Evolutionary conservation across 2,888 invertebrate species (phyloP), one percentile per base, ranked within the genome.

Genomic region (Cephonodes hylas): DNA sequence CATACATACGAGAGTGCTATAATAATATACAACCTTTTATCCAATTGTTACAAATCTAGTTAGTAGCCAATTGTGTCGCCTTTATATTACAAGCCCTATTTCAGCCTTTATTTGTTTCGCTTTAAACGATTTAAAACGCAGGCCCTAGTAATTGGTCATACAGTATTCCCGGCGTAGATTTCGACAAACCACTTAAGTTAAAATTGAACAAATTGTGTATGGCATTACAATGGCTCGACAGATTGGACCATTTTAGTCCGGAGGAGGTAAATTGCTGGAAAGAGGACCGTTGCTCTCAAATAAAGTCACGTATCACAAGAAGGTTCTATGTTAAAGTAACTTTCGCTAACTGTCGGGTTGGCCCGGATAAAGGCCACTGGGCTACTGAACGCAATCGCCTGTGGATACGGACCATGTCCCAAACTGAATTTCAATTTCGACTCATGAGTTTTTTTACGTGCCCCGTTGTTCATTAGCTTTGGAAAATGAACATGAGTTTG

Each of bases 261-360:
- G 72, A 70, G 70, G 79, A 83, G 78, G 83, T 84, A 85, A 87
- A 86, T 87, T 83, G 84, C 80, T 77, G 72, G 79, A 81, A 82
- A 80, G 81, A 78, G 81, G 79, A 79, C 81, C 78, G 76, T 83
- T 79, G 79, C 80, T 81, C 81, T 78, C 77, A 84, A 88, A 88
- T 86, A 87, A 85, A 86, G 88, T 89, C 89, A 89, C 89, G 89
- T 89, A 83, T 75, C 77, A 31, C 53, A 53, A 27, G 46, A 23
- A 46, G 53, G 53, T 18, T 81, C 80, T 77, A 81, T 77, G 72
- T 74, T 73, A 76, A 81, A 79, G 81, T 78, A 76, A 80, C 73
- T 73, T 78, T 78, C 72, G 74, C 73, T 77, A 77, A 73, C 73
- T 57, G 48, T 18, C 71, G 72, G 73, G 62, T 69, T 73, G 66